Conservation (phyloP, 1,140 invertebrate species). For the Drosophila mojavensis region DNA sequence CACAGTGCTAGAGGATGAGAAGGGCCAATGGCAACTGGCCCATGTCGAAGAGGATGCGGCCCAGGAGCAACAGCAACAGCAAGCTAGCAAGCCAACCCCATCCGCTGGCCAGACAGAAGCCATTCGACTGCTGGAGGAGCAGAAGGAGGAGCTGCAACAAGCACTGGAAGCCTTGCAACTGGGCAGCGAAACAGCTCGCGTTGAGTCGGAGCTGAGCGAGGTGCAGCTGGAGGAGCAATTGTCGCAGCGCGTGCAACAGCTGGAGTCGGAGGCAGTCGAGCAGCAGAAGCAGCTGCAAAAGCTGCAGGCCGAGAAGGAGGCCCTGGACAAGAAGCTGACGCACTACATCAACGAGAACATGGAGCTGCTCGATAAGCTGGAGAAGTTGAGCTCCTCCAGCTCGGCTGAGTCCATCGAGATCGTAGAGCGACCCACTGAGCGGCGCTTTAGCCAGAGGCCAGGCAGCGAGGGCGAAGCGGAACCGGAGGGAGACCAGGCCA, state of each 20-base stretch:
- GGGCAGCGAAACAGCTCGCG: conserved; percentile 82
- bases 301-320: conserved; percentile 85
- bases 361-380: conserved; percentile 87
- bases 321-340: conserved; percentile 86
- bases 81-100: conserved; percentile 3
- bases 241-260: conserved; percentile 57
- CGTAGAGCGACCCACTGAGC: conserved; percentile 87
- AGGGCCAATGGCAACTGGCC: conserved; percentile 92
- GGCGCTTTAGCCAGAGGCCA: conserved; percentile 84
- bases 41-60: conserved; percentile 53
- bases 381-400: conserved; percentile 88
- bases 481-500: conserved; percentile 1
- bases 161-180: conserved; percentile 57
- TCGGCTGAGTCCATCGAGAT: conserved; percentile 89
- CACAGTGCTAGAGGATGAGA: conserved; percentile 94
- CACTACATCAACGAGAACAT: conserved; percentile 88
- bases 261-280: conserved; percentile 86
- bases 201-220: conserved; percentile 88
- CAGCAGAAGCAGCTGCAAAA: conserved; percentile 82
- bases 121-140: conserved; percentile 73
- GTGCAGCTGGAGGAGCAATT: conserved; percentile 88
- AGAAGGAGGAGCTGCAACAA: conserved; percentile 69
- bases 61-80: background rate
- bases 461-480: conserved; percentile 2
- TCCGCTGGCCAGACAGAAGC: conserved; percentile 57